Base-by-base conservation (phyloP, 2,888 invertebrate species). In the Conchocele bisecta region DNA sequence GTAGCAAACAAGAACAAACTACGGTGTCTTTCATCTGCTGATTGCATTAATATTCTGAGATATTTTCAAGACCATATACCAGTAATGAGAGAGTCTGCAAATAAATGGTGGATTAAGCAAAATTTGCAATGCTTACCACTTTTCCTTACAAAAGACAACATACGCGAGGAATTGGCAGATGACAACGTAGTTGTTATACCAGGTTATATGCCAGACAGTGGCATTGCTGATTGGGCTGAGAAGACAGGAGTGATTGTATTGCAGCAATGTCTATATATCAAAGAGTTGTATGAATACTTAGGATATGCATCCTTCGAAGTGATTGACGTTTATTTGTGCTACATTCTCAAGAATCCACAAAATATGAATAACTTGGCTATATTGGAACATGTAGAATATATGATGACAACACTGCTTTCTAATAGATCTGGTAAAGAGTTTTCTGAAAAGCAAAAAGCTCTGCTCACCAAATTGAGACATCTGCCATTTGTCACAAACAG, bases 71-170 rank as follows among this genome's bases (percentile, higher is more conserved):
- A n/a, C n/a, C n/a, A n/a, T n/a, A n/a, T n/a, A n/a, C n/a, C n/a
- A 11, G 20, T 87, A 22, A 22, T 86, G 4, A 44, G 50, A 4
- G 84, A 75, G 59, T 83, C 80, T 56, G 39, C 69, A n/a, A 48
- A 50, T 48, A 48, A 58, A n/a, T 31, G 46, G 15, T 22, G 48
- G 17, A 70, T 79, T 54, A 35, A 59, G 5, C n/a, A 67, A 26
- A 63, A 72, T 13, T 33, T 86, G 2, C 42, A 69, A n/a, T 72
- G 82, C 0, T 31, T 83, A 42, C 87, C 87, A 6, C 66, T 87
- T n/a, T 60, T 84, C 31, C 42, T 85, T 11, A 81, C 83, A 3
- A 60, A 59, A 15, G n/a, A n/a, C n/a, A n/a, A n/a, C n/a, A n/a
- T n/a, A n/a, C n/a, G n/a, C n/a, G n/a, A n/a, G n/a, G n/a, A n/a